Conservation (phyloP, 2,113 vertebrate genomes). For the Psophia crepitans region DNA sequence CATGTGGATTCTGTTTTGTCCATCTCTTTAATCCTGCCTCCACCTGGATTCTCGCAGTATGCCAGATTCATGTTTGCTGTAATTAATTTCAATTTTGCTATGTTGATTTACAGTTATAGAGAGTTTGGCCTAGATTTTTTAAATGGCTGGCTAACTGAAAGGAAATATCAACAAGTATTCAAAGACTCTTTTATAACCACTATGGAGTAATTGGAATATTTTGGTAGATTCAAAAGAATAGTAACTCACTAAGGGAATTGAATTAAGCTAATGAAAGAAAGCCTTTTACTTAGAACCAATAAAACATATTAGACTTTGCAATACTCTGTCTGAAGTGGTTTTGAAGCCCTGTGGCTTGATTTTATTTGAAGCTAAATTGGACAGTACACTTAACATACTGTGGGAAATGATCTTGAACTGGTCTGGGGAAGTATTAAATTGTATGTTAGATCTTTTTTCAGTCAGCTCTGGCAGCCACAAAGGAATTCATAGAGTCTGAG, state of each 20-base stretch:
- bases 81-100: not conserved
- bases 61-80: not conserved
- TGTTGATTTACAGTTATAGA: not conserved
- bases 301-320: not conserved
- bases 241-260: not conserved
- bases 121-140: not conserved
- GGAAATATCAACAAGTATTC: not conserved
- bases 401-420: not conserved
- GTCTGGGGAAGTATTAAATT: not conserved
- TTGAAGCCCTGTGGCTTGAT: conserved; percentile 21
- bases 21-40: not conserved
- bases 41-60: not conserved
- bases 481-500: not conserved
- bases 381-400: not conserved
- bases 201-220: not conserved
- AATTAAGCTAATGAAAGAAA: conserved; percentile 50
- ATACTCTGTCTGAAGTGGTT: conserved; percentile 34
- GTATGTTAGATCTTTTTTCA: not conserved
- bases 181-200: not conserved
- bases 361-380: conserved; percentile 26
- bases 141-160: not conserved
- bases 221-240: conserved; percentile 27
- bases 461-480: not conserved
- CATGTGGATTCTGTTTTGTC: not conserved
- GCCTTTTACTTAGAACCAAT: conserved; percentile 36